A percentile compares a stretch with the other conserved stretches of the same genome.
Conservation (phyloP, 1,140 invertebrate species). For the Drosophila mayri region DNA sequence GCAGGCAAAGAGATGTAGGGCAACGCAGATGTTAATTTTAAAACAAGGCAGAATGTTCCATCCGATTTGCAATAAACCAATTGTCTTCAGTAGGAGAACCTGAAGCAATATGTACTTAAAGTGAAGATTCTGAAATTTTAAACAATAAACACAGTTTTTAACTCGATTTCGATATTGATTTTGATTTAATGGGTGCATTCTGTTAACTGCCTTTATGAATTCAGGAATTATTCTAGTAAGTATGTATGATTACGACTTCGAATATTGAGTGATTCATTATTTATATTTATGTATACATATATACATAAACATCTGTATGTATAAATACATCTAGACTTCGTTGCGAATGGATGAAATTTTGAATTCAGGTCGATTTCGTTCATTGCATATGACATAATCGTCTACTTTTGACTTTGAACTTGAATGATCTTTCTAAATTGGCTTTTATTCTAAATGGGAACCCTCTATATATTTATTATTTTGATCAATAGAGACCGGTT, state of each 20-base stretch:
- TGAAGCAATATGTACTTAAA: conserved; percentile 76
- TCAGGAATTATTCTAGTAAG: neutral
- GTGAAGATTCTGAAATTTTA: conserved; percentile 61
- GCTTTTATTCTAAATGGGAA: neutral
- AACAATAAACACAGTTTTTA: conserved; percentile 76
- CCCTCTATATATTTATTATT: too few species aligned
- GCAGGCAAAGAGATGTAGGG: conserved; percentile 19
- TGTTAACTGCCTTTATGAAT: too few species aligned
- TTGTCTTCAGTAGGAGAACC: conserved; percentile 35
- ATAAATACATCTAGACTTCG: neutral
- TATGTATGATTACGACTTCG: neutral
- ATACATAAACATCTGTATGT: neutral
- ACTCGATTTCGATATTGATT: conserved; percentile 24
- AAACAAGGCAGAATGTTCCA: conserved; percentile 25
- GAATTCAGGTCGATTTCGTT: neutral
- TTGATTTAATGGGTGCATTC: conserved; percentile 2
- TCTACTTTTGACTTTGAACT: neutral
- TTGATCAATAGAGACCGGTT: too few species aligned
- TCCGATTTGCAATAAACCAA: conserved; percentile 41
- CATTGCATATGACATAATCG: neutral
- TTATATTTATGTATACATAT: neutral
- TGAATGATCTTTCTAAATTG: neutral
- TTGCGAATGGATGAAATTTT: neutral
- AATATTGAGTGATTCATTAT: neutral
- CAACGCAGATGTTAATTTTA: conserved; percentile 45